phyloP scores from a whole-genome alignment of 1,140 invertebrate species.

The Sweltsa coloradensis region DNA sequence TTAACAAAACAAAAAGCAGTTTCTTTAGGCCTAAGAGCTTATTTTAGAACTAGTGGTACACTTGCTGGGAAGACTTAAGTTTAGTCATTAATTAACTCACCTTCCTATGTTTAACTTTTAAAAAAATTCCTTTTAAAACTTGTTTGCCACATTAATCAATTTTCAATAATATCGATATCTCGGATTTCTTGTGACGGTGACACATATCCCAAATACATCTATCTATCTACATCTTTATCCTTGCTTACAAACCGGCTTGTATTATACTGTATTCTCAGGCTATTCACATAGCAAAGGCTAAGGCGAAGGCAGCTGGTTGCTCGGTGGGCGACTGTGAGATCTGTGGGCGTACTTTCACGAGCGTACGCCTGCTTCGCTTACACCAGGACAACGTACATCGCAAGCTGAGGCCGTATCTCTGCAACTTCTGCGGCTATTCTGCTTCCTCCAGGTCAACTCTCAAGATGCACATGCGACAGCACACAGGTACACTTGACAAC shows the following conservation, averaged over 20 bases:
- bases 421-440: slow-evolving; percentile 55
- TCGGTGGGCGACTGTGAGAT: slow-evolving; percentile 36
- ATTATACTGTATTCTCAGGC: slow-evolving; percentile 16
- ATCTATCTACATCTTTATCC: no score
- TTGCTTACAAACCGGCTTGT: not conserved
- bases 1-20: no score
- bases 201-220: not conserved
- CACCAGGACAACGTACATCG: slow-evolving; percentile 53
- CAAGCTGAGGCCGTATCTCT: slow-evolving; percentile 55
- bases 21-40: no score
- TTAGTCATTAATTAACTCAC: no score
- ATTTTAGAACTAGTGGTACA: no score
- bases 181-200: not conserved
- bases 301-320: not conserved
- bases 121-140: no score
- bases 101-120: no score
- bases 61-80: no score
- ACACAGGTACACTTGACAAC: slow-evolving; percentile 39
- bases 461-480: slow-evolving; percentile 57
- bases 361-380: slow-evolving; percentile 39
- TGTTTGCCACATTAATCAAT: not conserved
- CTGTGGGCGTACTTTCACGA: slow-evolving; percentile 45
- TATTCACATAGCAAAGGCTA: slow-evolving; percentile 17
- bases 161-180: not conserved
- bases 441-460: slow-evolving; percentile 46